Evolutionary conservation across 1,140 invertebrate species (phyloP), one percentile per base, ranked within the genome.

Genomic region (Goniozus legneri): DNA sequence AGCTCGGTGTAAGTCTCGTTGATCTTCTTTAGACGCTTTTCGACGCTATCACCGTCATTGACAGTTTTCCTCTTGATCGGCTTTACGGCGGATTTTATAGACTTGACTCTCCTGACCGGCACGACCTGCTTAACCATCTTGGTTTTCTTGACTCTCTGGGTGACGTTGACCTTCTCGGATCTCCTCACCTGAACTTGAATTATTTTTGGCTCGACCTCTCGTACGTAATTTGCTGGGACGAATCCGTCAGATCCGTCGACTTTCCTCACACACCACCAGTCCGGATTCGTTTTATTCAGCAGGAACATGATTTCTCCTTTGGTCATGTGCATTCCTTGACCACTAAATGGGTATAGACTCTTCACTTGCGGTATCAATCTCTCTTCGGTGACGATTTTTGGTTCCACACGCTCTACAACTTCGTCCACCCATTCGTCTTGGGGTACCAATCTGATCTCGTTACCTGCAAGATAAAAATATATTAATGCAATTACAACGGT

Each of bases 211-310:
- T 95, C 93, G 34, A 97, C 85, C 73, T 97, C 92, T 19, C 87
- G 83, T 0, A 98, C 92, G 74, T 98, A 98, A 73, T 97, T 98
- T 0, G 95, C 94, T 0, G 97, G 97, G 2, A 97, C 95, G 75
- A 97, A 99, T 8, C 96, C 96, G 64, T 98, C 95, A 1, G 84
- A 82, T 0, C 94, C 89, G 64, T 93, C 92, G 0, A 83, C 81
- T 77, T 95, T 97, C 10, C 94, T 79, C 3, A 98, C 90, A 59
- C 91, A 92, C 97, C 97, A 99, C 96, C 97, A 99, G 71, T 99
- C 97, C 1, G 86, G 82, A 72, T 98, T 98, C 1, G 92, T 97
- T 76, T 96, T 95, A 60, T 89, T 92, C 35, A 98, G 78, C 2
- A 99, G 77, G 60, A 95, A 88, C 88, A 98, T 92, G 2, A 85